Conservation (phyloP, 2,888 invertebrate species). For the Lamellibrachia satsuma region DNA sequence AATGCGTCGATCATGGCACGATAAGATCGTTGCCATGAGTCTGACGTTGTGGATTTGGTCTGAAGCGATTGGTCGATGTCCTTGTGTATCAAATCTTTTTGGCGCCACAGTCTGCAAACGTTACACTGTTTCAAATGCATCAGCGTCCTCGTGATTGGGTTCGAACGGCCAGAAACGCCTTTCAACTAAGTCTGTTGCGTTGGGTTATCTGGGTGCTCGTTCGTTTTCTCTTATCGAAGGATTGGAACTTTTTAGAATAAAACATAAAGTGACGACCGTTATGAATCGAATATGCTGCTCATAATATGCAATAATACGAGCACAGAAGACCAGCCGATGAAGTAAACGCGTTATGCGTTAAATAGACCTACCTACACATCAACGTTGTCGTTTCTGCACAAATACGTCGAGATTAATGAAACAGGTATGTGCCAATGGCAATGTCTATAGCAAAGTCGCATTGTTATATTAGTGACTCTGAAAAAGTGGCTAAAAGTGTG, state of each 20-base stretch:
- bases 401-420: conserved; percentile 17
- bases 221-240: neutral
- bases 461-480: neutral
- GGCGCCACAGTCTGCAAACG: neutral
- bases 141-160: neutral
- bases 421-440: neutral
- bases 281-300: neutral
- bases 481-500: neutral
- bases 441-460: neutral
- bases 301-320: neutral
- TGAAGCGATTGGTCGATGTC: neutral
- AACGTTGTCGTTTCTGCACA: neutral
- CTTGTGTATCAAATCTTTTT: neutral
- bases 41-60: no score
- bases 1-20: no score
- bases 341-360: neutral
- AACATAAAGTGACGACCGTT: neutral
- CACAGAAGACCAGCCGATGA: neutral
- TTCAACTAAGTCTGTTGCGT: neutral
- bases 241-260: neutral
- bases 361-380: neutral
- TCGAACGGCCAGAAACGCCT: neutral
- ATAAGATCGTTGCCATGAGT: no score
- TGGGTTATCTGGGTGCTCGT: neutral
- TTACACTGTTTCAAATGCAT: neutral